Base-by-base conservation (phyloP, 2,888 invertebrate species). In the Cataglyphis cursor region DNA sequence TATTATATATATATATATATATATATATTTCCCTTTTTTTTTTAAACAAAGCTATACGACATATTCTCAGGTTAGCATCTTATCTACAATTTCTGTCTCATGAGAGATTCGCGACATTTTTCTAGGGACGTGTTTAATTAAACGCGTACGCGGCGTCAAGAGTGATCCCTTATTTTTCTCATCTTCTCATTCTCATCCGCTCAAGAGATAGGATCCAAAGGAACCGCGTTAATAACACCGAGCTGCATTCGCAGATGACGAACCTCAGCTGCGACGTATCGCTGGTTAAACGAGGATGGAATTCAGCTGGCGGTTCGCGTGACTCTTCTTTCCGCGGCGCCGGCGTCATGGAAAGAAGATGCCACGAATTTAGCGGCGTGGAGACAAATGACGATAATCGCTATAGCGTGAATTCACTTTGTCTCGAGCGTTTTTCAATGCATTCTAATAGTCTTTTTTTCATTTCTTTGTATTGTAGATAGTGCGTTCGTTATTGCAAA, bases 281-380 rank as follows among this genome's bases (percentile, higher is more conserved):
- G 72, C 31, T 44, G 44, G n/a, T 31, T 31, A 54, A 31, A 70
- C 57, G 70, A 72, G 44, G 78, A 80, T 18, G 70, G 44, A 72
- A 80, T 80, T 72, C 44, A 80, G 72, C 72, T 44, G 72, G 59
- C 44, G 31, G 78, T 59, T 80, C 59, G 76, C 76, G 76, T 78
- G 76, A 78, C 68, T 51, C 51, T 51, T 28, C 57, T 57, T 21
- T 24, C 59, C 59, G 24, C 35, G 72, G 78, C 78, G 78, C 78
- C 78, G 54, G 64, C 64, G 62, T 81, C 41, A 54, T 18, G 62
- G 74, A 74, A 62, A 81, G 41, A n/a, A n/a, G 51, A 81, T 28
- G 81, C 28, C 74, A 21, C 81, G 74, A 81, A 81, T 75, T 64
- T 81, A 81, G 41, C 75, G 38, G 12, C 15, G 38, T 44, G 24